phyloP scores from a whole-genome alignment of 2,113 vertebrate genomes.

The Passer domesticus region DNA sequence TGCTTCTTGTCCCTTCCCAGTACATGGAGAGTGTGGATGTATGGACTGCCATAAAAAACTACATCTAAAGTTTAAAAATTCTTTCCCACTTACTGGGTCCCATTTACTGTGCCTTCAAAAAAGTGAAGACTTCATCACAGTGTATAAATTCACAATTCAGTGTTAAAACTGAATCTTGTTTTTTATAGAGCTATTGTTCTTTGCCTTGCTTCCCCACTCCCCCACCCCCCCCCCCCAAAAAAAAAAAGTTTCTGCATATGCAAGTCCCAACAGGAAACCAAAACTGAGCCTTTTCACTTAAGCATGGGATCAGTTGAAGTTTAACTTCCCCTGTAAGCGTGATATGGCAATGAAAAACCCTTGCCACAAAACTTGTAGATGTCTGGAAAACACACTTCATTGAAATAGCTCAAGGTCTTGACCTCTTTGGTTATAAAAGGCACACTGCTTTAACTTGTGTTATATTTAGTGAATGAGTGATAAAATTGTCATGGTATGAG shows the following conservation, averaged over 20 bases:
- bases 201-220: accelerated
- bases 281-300: not conserved
- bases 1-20: not conserved
- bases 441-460: not conserved
- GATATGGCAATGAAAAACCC: not conserved
- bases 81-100: not conserved
- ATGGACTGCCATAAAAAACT: not conserved
- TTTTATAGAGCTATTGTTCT: not conserved
- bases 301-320: not conserved
- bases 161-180: not conserved
- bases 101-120: not conserved
- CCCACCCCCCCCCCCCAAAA: accelerated
- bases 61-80: not conserved
- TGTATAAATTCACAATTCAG: not conserved
- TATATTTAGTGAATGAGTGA: not conserved
- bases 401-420: not conserved
- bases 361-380: not conserved
- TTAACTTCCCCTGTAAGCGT: not conserved
- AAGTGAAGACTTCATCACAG: not conserved
- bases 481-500: not conserved
- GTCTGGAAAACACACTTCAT: not conserved
- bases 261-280: not conserved
- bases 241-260: not conserved
- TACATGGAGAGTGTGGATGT: accelerated
- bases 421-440: not conserved